phyloP scores from a whole-genome alignment of 2,888 invertebrate genomes.

The Drosophila mettleri region DNA sequence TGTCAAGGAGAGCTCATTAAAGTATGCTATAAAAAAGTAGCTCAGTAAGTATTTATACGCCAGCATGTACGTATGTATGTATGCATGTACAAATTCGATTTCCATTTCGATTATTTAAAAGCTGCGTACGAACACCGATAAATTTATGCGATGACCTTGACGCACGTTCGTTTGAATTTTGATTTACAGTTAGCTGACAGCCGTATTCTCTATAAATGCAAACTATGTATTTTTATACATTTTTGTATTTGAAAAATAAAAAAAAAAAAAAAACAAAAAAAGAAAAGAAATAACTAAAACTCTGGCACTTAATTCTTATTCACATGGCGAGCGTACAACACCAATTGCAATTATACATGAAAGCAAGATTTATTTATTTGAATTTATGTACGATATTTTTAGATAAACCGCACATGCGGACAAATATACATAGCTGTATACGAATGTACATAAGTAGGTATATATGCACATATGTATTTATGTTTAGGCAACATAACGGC shows the following conservation, averaged over 20 bases:
- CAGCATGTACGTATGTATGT: conserved; percentile 9
- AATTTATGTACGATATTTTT: conserved; percentile 35
- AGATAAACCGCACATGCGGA: conserved; percentile 14
- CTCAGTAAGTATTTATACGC: conserved; percentile 12
- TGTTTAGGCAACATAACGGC: conserved; percentile 1
- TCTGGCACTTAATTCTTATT: neutral
- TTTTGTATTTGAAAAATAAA: neutral
- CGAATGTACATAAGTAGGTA: neutral
- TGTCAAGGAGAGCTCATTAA: conserved; percentile 39
- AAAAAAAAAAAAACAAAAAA: neutral
- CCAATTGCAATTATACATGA: conserved; percentile 21
- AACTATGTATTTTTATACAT: conserved; percentile 4
- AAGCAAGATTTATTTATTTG: conserved; percentile 23
- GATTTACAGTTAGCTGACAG: conserved; percentile 26
- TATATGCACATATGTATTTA: conserved; percentile 4
- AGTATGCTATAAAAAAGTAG: conserved; percentile 54
- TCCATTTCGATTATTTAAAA: conserved; percentile 43
- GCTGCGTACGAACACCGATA: conserved; percentile 25
- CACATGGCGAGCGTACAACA: neutral
- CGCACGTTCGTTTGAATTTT: conserved; percentile 19
- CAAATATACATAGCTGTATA: conserved; percentile 6
- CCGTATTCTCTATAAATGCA: neutral
- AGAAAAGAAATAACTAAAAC: neutral
- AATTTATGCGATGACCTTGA: conserved; percentile 53
- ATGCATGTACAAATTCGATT: conserved; percentile 32